Conservation (phyloP, 2,888 invertebrate species). For the Agriotes lineatus region DNA sequence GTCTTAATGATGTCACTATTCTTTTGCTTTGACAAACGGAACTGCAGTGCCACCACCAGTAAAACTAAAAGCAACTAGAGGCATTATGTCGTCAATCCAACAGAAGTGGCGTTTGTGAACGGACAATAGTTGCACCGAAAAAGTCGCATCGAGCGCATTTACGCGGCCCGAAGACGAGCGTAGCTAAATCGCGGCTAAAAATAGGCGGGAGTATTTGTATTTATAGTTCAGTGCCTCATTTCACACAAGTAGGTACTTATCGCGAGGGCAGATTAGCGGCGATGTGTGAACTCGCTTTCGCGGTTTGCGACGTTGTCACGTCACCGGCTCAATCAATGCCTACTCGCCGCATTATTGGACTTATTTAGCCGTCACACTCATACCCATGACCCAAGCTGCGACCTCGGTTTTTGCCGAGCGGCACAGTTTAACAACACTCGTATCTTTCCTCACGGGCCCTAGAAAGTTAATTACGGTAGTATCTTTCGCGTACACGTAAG, state of each 20-base stretch:
- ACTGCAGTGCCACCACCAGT: too few species aligned
- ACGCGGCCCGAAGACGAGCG: too few species aligned
- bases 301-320: slow-evolving; percentile 44
- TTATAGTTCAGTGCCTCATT: slow-evolving; percentile 46
- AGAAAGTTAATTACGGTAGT: too few species aligned
- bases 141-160: too few species aligned
- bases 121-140: too few species aligned
- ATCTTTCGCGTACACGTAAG: too few species aligned
- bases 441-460: too few species aligned
- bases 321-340: slow-evolving; percentile 47
- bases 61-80: too few species aligned
- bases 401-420: slow-evolving; percentile 38
- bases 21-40: too few species aligned
- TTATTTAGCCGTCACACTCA: slow-evolving; percentile 37
- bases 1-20: too few species aligned
- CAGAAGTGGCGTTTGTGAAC: too few species aligned
- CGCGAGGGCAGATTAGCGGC: slow-evolving; percentile 43
- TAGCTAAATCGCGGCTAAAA: slow-evolving; percentile 31
- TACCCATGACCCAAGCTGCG: slow-evolving; percentile 29
- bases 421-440: slow-evolving; percentile 13
- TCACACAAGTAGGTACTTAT: slow-evolving; percentile 41
- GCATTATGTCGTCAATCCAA: too few species aligned
- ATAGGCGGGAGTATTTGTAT: slow-evolving; percentile 44
- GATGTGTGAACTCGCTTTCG: slow-evolving; percentile 41
- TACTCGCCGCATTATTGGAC: slow-evolving; percentile 33